Evolutionary conservation across 1,140 invertebrate genomes (phyloP), one percentile per base, ranked within the genome.

Genomic region (Cydia amplana): DNA sequence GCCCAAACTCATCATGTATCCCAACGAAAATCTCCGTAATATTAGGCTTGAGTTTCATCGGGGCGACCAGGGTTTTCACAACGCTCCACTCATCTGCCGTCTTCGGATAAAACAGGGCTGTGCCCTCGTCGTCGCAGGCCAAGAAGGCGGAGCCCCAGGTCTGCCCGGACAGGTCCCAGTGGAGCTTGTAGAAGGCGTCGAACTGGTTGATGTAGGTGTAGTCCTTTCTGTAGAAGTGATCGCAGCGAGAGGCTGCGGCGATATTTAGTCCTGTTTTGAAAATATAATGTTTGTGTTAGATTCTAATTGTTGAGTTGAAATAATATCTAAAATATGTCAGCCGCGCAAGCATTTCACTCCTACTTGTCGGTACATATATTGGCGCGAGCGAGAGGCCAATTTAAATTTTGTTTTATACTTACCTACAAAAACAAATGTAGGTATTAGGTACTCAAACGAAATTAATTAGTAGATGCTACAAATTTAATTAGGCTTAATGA

Each of bases 181-280:
- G 80, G 1, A 84, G 18, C 74, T 84, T 84, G 49, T 84, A 84
- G 40, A 81, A 82, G 12, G 82, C 82, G 70, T 84, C 76, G 12
- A 75, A 84, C 28, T 84, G 70, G 10, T 79, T 75, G 3, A 79
- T 32, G 63, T 82, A 84, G 5, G 73, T 80, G 51, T 84, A 84
- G 60, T 84, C 82, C 67, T 78, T 78, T 55, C 82, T 18, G 20
- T 74, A 84, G 32, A 84, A 84, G 10, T 32, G 65, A 0, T 70
- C 32, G 3, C n/a, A 40, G 28, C 36, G 28, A n/a, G 65, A 40
- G n/a, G 65, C 28, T 23, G 14, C 65, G 10, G 32, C 65, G 65
- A 70, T 10, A 6, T 6, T 2, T 7, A 70, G 1, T 43, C 65
- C 65, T 70, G 36, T 18, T 32, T 36, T 18, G 12, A 70, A 20